phyloP scores from a whole-genome alignment of 2,113 vertebrate species.

The Pteropus alecto region DNA sequence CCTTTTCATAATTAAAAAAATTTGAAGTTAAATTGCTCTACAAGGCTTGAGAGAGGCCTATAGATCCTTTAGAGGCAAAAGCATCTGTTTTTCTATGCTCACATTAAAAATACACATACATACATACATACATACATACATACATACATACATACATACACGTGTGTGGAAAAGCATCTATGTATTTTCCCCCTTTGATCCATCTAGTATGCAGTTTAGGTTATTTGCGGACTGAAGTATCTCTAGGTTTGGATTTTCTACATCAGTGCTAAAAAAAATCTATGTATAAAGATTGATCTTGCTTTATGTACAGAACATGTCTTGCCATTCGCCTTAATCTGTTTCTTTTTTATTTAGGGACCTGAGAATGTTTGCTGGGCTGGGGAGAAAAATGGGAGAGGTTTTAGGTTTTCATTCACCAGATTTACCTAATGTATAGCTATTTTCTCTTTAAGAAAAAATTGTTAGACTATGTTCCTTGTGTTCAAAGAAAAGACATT shows the following conservation, averaged over 20 bases:
- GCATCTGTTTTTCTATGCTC: constrained; percentile 60
- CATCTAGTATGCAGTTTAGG: constrained; percentile 74
- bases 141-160: not conserved
- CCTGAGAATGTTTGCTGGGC: not conserved
- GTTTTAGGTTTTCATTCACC: constrained; percentile 34
- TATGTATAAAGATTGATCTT: constrained; percentile 74
- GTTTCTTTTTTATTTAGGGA: constrained; percentile 56
- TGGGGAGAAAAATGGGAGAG: not conserved
- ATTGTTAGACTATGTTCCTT: not conserved
- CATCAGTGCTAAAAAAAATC: constrained; percentile 68
- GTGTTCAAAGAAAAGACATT: constrained; percentile 19
- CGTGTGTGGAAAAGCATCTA: constrained; percentile 76
- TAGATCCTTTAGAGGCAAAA: constrained; percentile 78
- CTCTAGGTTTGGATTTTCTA: constrained; percentile 76
- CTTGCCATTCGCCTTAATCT: constrained; percentile 60
- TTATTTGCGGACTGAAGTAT: constrained; percentile 80
- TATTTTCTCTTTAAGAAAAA: constrained; percentile 26
- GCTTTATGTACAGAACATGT: constrained; percentile 53
- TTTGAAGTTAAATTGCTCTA: constrained; percentile 80
- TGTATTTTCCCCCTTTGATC: constrained; percentile 70
- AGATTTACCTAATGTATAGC: not conserved
- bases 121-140: not conserved
- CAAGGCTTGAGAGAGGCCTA: constrained; percentile 76
- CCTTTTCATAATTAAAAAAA: constrained; percentile 78
- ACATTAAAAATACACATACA: constrained; percentile 8